Evolutionary conservation across 1,140 invertebrate species (phyloP).

Genomic region (Drosophila subobscura): DNA sequence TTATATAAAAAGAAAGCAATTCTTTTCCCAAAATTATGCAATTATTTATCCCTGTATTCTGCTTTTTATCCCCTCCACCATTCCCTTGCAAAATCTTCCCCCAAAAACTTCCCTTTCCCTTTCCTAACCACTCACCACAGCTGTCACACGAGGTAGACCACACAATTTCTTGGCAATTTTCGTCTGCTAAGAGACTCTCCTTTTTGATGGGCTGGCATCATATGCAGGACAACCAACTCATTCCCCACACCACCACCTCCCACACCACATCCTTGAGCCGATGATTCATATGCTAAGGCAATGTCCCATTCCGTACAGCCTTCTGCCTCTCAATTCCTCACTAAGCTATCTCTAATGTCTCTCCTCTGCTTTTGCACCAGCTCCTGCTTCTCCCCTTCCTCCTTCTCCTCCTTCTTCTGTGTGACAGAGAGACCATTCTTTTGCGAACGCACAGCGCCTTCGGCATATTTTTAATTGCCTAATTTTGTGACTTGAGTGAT

Average conservation of each 20-base stretch:
- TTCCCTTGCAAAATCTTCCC: too few relatives aligned
- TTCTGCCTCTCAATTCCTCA: neutral
- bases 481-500: conserved; percentile 83
- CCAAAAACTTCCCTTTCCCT: too few relatives aligned
- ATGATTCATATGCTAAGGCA: conserved; percentile 69
- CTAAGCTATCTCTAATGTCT: conserved; percentile 50
- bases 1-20: too few relatives aligned
- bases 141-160: conserved; percentile 7
- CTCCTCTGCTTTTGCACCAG: neutral
- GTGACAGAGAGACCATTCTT: conserved; percentile 50
- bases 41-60: too few relatives aligned
- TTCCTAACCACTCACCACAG: too few relatives aligned
- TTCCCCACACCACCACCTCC: neutral
- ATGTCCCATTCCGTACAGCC: conserved; percentile 5
- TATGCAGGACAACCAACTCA: conserved; percentile 1
- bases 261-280: conserved; percentile 48
- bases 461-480: conserved; percentile 84
- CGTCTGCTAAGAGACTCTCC: neutral
- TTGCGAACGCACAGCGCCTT: conserved; percentile 65
- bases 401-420: neutral
- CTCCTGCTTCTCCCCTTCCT: neutral
- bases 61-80: too few relatives aligned
- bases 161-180: conserved; percentile 50
- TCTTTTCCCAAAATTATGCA: too few relatives aligned
- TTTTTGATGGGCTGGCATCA: conserved; percentile 28